Evolutionary conservation across 2,797 vertebrate genomes (phyloP).

Genomic region (Enoplosus armatus): DNA sequence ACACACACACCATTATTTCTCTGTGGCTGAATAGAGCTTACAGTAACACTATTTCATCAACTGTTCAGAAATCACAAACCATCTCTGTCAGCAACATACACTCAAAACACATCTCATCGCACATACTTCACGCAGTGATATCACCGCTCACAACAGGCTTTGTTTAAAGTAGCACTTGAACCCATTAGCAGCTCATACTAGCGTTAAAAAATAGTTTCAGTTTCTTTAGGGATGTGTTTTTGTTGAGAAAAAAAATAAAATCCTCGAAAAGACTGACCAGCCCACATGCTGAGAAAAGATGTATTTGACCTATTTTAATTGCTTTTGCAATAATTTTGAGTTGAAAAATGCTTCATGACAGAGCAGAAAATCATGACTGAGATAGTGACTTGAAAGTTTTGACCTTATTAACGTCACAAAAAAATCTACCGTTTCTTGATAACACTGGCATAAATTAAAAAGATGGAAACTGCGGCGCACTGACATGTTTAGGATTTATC

Average conservation of each 20-base stretch:
- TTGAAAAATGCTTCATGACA: neutral
- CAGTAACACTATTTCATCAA: constrained; percentile 1
- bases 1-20: neutral
- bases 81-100: constrained; percentile 21
- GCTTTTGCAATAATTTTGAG: neutral
- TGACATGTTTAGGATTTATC: constrained; percentile 20
- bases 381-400: neutral
- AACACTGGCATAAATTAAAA: neutral
- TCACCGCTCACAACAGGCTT: constrained; percentile 37
- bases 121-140: constrained; percentile 43
- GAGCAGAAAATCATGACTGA: neutral
- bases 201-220: neutral
- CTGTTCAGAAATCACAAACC: constrained; percentile 15
- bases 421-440: neutral
- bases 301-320: constrained; percentile 33
- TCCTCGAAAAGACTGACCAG: neutral
- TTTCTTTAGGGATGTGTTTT: neutral
- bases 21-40: neutral
- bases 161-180: constrained; percentile 36
- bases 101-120: constrained; percentile 48
- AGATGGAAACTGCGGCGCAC: neutral
- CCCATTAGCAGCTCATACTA: constrained; percentile 21
- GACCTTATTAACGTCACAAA: constrained; percentile 2
- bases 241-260: constrained; percentile 21
- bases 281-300: constrained; percentile 5